Evolutionary conservation across 2,113 vertebrate genomes (phyloP).

Genomic region (Entomyzon cyanotis): DNA sequence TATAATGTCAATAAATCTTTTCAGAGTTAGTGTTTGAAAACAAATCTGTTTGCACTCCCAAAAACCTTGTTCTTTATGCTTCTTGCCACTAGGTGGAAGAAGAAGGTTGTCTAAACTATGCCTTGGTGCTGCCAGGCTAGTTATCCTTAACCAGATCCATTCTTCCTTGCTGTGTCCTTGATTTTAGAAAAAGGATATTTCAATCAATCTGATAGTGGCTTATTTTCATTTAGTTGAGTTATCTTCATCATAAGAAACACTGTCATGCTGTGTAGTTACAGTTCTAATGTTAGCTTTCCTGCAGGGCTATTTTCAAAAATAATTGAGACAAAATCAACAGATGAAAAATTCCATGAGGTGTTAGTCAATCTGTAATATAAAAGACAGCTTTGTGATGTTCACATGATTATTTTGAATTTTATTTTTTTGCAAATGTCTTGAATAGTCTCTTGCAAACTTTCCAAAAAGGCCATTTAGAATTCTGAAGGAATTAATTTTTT

Average conservation of each 20-base stretch:
- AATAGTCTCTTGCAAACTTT: neutral
- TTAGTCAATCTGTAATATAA: neutral
- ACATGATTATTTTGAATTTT: neutral
- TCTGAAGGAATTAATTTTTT: neutral
- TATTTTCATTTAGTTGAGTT: neutral
- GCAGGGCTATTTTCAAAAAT: neutral
- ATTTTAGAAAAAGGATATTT: neutral
- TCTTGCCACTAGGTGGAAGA: conserved; percentile 81
- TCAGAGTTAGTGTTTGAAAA: neutral
- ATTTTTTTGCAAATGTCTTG: neutral
- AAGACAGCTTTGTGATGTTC: neutral
- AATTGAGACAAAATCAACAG: neutral
- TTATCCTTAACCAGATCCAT: neutral
- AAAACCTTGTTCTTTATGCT: conserved; percentile 59
- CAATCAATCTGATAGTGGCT: neutral
- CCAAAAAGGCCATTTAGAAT: neutral
- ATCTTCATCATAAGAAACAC: neutral
- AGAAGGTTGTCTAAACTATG: conserved; percentile 71
- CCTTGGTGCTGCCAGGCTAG: neutral
- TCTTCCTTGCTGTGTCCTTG: neutral
- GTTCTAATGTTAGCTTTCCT: neutral
- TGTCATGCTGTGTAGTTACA: neutral
- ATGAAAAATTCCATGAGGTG: neutral
- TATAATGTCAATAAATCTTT: neutral
- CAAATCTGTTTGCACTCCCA: neutral